Base-by-base conservation (phyloP, 2,113 vertebrate genomes). In the Typhlomys cinereus region DNA sequence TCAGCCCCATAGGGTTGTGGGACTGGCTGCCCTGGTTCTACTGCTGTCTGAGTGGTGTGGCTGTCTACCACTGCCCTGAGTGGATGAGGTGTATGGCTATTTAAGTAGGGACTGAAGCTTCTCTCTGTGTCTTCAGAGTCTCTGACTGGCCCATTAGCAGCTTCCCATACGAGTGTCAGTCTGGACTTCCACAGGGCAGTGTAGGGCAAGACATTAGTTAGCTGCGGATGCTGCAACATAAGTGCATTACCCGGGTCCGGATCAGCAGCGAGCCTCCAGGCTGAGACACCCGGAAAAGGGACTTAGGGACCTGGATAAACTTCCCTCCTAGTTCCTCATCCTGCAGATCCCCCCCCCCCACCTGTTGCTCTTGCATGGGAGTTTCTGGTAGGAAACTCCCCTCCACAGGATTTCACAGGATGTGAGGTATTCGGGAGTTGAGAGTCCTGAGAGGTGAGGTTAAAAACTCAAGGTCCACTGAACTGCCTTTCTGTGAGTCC, bases 61-160 rank as follows among this genome's bases (percentile, higher is more conserved):
- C 89, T 95, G 93, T 96, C 83, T 85, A 23, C 91, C 85, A 95
- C 92, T 91, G 20, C 91, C 89, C 2, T 0, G 34, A 92, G 94
- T 70, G 13, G 2, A 4, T 34, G 9, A 88, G 71, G 61, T 64
- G 92, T 25, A 21, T 75, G 70, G 91, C 62, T 11, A 54, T 86
- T 83, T 50, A 62, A 52, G 27, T 7, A 1, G 36, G 34, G 18
- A 1, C 73, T 12, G 57, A 27, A 48, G 39, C 39, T 54, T 66
- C 23, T 10, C 31, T 11, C 50, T 31, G 18, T 44, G 2, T 9
- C 52, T 57, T 18, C 9, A 62, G 2, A 2, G 41, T 52, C 46
- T n/a, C 57, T 1, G 57, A 89, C 83, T 27, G 80, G 44, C 20
- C 23, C 71, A 13, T 21, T 25, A 57, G 69, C 29, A 2, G 67